These are phyloP conservation scores for Rhopalosiphum maidis DNA, from an alignment of 1,140 invertebrate genomes.

Conservation along the genomic window DNA sequence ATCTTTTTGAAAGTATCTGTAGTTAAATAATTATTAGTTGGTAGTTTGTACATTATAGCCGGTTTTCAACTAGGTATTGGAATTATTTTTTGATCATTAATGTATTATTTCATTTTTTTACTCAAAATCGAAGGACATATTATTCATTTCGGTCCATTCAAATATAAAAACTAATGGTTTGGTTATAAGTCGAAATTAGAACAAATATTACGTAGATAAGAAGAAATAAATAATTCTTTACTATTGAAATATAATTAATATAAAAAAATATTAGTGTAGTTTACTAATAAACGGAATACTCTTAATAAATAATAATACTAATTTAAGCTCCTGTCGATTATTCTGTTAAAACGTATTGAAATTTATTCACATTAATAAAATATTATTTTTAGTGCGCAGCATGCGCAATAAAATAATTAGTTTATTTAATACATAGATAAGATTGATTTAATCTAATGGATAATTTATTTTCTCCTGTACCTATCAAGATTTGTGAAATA, in stretches of 20 bases:
- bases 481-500: background rate
- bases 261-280: background rate
- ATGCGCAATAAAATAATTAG: background rate
- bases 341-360: background rate
- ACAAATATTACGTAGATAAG: background rate
- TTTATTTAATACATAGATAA: background rate
- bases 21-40: constrained; percentile 22
- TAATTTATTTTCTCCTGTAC: background rate
- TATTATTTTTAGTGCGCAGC: background rate
- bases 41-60: background rate
- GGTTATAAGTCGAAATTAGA: background rate
- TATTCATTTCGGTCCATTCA: background rate
- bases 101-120: constrained; percentile 10
- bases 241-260: background rate
- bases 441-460: background rate
- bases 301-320: background rate
- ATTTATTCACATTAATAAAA: background rate
- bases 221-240: background rate
- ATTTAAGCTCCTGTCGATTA: background rate
- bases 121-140: background rate
- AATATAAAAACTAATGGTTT: background rate
- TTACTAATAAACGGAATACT: background rate
- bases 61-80: background rate
- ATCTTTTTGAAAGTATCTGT: background rate
- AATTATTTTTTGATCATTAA: constrained; percentile 17